Base-by-base conservation (phyloP, 2,888 invertebrate genomes). In the Globia sparganii region DNA sequence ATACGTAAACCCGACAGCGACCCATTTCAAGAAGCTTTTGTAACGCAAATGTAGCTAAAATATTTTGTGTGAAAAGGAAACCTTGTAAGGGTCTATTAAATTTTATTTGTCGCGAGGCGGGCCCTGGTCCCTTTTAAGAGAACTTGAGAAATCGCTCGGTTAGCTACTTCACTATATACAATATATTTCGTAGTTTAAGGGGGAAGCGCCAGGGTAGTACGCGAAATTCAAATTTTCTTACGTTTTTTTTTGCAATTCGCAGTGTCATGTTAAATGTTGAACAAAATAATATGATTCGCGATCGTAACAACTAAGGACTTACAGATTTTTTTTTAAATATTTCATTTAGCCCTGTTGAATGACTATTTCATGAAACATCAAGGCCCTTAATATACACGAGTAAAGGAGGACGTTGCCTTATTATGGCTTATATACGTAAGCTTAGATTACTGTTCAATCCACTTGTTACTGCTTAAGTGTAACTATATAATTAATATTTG, bases 11-110 rank as follows among this genome's bases (percentile, higher is more conserved):
- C 43, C 76, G 13, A 69, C 72, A 40, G 53, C 81, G 31, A 37
- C 64, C 62, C n/a, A 58, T 74, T 78, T 79, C n/a, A 84, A 83
- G 69, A 86, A 65, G 75, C 80, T 72, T 76, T 84, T 84, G 84
- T 80, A 69, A 83, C 76, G 84, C 80, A 83, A 86, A 84, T 86
- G 84, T 84, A 79, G 84, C 84, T 76, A 80, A 84, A 86, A 84
- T 86, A 84, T 84, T 84, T 86, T 79, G 62, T 61, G 64, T 86
- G 65, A 77, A 83, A 82, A 79, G 70, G 83, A 79, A 84, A 79
- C 84, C 84, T 79, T 62, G 75, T 79, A 84, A 83, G 79, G 78
- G 84, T 79, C 79, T 83, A 86, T 84, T 75, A 84, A 84, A 86
- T 86, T 84, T 86, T 86, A 84, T 84, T 84, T 86, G 84, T 84